Evolutionary conservation across 1,140 invertebrate species (phyloP).

Genomic region (Leptestheria dahalacensis): DNA sequence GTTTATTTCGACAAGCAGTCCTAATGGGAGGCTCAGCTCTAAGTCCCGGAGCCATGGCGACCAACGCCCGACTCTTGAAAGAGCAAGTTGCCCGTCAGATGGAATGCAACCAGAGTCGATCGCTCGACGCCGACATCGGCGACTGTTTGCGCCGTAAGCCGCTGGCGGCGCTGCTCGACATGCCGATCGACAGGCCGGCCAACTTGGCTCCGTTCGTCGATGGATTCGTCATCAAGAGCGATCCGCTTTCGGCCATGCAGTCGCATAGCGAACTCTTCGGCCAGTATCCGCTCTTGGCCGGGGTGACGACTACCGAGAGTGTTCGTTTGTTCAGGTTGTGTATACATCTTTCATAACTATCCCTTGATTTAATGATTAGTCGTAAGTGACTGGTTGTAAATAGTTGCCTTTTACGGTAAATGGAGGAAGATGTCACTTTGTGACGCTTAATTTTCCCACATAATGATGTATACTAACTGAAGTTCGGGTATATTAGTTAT

Average conservation of each 20-base stretch:
- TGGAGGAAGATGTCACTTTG: no score
- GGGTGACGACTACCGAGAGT: slow-evolving; percentile 42
- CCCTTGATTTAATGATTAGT: slow-evolving; percentile 37
- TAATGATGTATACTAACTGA: no score
- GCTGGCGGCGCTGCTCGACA: slow-evolving; percentile 50
- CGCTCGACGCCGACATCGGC: slow-evolving; percentile 10
- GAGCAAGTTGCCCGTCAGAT: slow-evolving; percentile 11
- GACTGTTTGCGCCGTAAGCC: slow-evolving; percentile 45
- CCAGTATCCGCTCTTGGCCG: slow-evolving; percentile 16
- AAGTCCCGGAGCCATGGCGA: slow-evolving; percentile 28
- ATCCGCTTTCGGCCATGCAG: slow-evolving; percentile 29
- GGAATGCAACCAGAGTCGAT: slow-evolving; percentile 2
- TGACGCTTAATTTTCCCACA: no score
- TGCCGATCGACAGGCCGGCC: slow-evolving; percentile 45
- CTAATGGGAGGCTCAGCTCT: slow-evolving; percentile 28
- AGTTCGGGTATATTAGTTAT: no score
- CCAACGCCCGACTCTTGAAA: slow-evolving; percentile 22
- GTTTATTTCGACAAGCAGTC: slow-evolving; percentile 26
- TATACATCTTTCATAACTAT: neutral
- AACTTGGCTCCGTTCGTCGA: slow-evolving; percentile 81
- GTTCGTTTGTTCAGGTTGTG: slow-evolving; percentile 42
- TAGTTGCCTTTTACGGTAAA: no score
- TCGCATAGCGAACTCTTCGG: slow-evolving; percentile 18
- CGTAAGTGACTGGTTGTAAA: neutral
- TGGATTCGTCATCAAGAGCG: slow-evolving; percentile 37